A percentile compares a stretch with the other conserved stretches of the same genome.
Conservation (phyloP, 35 echinoderm and acorn worm species). For the Anneissia japonica region DNA sequence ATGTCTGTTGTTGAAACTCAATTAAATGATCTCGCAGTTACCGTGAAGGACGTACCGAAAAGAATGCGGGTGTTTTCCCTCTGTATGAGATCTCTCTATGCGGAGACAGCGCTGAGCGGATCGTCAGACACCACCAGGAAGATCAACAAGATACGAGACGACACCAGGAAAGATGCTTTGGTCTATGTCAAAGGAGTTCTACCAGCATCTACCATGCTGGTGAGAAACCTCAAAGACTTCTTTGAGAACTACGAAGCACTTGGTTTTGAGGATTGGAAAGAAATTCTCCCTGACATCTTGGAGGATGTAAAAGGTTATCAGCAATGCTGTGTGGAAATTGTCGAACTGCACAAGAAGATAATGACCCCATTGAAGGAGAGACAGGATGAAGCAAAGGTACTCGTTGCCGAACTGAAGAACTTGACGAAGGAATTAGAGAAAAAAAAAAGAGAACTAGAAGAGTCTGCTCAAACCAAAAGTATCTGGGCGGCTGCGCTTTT, state of each 20-base stretch:
- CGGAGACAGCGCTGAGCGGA: background rate
- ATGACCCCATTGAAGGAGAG: slow-evolving; percentile 16
- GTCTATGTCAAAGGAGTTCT: background rate
- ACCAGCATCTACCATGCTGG: background rate
- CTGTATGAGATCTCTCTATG: background rate
- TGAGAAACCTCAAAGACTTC: background rate
- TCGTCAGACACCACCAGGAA: background rate
- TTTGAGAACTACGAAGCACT: slow-evolving; percentile 11
- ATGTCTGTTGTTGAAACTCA: too few species aligned
- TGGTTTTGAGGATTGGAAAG: slow-evolving; percentile 6
- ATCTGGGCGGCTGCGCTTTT: background rate
- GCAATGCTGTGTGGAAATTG: slow-evolving; percentile 9
- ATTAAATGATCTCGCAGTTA: too few species aligned
- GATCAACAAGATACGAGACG: background rate
- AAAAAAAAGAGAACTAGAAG: background rate
- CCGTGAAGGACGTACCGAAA: too few species aligned
- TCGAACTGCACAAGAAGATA: slow-evolving; percentile 10
- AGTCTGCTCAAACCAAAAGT: background rate
- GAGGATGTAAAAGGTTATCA: slow-evolving; percentile 9
- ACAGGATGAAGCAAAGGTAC: slow-evolving; percentile 21
- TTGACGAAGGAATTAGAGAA: slow-evolving; percentile 1
- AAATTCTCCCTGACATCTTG: background rate
- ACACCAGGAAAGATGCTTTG: slow-evolving; percentile 1
- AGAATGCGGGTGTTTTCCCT: background rate
- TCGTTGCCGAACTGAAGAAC: background rate